Evolutionary conservation across 1,140 invertebrate species (phyloP).

Genomic region (Charaxes varanes): DNA sequence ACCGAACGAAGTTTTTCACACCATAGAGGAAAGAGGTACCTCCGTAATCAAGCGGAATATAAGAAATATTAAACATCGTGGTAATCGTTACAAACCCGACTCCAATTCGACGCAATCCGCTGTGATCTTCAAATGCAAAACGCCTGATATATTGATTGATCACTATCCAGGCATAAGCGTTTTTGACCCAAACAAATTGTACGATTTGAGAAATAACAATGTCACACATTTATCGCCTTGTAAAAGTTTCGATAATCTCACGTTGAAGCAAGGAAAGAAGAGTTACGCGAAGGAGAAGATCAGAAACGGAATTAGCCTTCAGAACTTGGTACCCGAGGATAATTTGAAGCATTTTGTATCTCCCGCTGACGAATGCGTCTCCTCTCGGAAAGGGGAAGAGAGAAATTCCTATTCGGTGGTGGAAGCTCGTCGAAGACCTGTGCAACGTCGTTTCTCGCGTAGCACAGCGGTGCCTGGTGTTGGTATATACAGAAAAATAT

Average conservation of each 20-base stretch:
- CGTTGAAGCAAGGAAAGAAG: conserved; percentile 32
- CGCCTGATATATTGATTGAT: conserved; percentile 40
- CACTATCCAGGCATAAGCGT: conserved; percentile 46
- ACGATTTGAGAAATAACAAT: conserved; percentile 61
- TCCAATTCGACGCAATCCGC: conserved; percentile 10
- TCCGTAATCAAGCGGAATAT: conserved; percentile 64
- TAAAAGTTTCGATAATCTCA: conserved; percentile 65
- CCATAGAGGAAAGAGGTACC: conserved; percentile 51
- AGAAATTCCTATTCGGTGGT: conserved; percentile 58
- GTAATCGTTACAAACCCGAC: conserved; percentile 42
- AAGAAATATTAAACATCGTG: conserved; percentile 58
- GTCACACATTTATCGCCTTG: conserved; percentile 41
- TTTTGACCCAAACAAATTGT: conserved; percentile 53
- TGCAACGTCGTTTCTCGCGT: conserved; percentile 36
- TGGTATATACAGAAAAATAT: conserved; percentile 54
- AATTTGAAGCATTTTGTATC: conserved; percentile 53
- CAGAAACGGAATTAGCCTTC: conserved; percentile 53
- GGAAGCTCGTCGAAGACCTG: conserved; percentile 43
- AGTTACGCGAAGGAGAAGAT: conserved; percentile 35
- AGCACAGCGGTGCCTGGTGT: conserved; percentile 43
- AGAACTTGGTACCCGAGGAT: conserved; percentile 53
- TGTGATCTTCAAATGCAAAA: conserved; percentile 16
- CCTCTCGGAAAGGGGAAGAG: conserved; percentile 34
- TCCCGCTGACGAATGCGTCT: conserved; percentile 33
- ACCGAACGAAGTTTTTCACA: conserved; percentile 40